Evolutionary conservation across 2,797 vertebrate species (phyloP).

Genomic region (Argentina silus): DNA sequence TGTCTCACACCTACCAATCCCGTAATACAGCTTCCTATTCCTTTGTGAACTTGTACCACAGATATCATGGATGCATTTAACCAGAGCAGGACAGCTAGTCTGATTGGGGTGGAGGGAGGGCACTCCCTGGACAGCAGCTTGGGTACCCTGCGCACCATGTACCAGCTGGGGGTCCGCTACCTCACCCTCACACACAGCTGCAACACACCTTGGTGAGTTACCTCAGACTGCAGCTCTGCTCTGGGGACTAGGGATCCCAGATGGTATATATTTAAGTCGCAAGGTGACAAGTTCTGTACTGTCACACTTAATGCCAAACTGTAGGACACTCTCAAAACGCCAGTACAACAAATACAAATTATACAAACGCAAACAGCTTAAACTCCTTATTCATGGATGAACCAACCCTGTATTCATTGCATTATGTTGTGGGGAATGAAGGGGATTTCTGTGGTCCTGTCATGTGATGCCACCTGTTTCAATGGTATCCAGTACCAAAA

Average conservation of each 20-base stretch:
- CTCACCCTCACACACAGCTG: constrained; percentile 96
- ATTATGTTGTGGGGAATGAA: constrained; percentile 3
- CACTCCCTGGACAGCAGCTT: constrained; percentile 95
- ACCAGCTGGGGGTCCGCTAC: constrained; percentile 90
- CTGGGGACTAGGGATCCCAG: not conserved
- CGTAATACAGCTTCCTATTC: not conserved
- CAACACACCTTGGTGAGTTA: constrained; percentile 91
- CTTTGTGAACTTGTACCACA: constrained; percentile 38
- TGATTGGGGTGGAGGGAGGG: constrained; percentile 93
- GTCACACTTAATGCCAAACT: too few relatives aligned
- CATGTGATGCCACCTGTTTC: not conserved
- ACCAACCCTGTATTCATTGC: not conserved
- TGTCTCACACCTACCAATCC: too few relatives aligned
- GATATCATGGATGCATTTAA: constrained; percentile 73
- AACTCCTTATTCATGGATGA: not conserved
- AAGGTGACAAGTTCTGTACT: not conserved
- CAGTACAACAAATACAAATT: not conserved
- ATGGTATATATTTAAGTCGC: not conserved
- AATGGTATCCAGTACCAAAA: not conserved
- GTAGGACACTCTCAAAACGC: not conserved
- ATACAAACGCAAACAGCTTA: not conserved
- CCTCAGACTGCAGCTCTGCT: not conserved
- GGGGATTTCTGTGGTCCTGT: not conserved
- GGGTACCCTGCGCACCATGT: constrained; percentile 85
- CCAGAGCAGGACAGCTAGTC: constrained; percentile 82